A percentile compares a stretch with the other conserved stretches of the same genome.
Evolutionary conservation across 1,140 invertebrate genomes (phyloP).

Genomic region (Zaprionus africanus): DNA sequence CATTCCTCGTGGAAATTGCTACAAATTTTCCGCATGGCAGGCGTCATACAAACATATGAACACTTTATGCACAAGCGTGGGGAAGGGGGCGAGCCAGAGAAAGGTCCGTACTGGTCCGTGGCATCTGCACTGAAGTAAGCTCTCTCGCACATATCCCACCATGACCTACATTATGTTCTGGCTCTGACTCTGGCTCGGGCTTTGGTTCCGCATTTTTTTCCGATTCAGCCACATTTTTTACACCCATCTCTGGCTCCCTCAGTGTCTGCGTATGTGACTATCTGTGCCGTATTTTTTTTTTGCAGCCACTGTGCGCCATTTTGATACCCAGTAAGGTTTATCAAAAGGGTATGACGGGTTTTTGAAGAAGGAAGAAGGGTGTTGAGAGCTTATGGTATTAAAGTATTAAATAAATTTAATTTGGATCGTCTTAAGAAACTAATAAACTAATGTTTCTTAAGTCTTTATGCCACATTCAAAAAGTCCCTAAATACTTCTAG

Average conservation of each 20-base stretch:
- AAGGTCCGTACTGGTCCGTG: background rate
- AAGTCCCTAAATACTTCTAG: no score
- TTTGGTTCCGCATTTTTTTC: conserved; percentile 23
- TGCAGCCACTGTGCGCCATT: conserved; percentile 45
- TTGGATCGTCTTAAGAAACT: no score
- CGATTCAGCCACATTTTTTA: conserved; percentile 24
- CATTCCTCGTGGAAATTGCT: conserved; percentile 41
- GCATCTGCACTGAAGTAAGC: conserved; percentile 37
- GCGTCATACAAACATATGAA: conserved; percentile 42
- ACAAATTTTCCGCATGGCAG: conserved; percentile 55
- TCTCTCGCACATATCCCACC: conserved; percentile 38
- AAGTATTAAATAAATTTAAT: no score
- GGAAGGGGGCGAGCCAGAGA: background rate
- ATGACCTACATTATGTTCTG: conserved; percentile 65
- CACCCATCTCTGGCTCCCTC: conserved; percentile 22
- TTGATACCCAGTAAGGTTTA: background rate
- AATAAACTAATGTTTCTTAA: no score
- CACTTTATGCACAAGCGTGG: conserved; percentile 26
- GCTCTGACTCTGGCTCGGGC: conserved; percentile 18
- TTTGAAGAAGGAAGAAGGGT: no score
- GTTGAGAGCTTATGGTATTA: no score
- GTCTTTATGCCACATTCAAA: no score
- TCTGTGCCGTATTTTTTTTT: conserved; percentile 42
- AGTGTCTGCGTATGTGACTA: conserved; percentile 25
- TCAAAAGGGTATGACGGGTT: background rate